Conservation (phyloP, 2,797 vertebrate genomes). For the Poecile montanus region DNA sequence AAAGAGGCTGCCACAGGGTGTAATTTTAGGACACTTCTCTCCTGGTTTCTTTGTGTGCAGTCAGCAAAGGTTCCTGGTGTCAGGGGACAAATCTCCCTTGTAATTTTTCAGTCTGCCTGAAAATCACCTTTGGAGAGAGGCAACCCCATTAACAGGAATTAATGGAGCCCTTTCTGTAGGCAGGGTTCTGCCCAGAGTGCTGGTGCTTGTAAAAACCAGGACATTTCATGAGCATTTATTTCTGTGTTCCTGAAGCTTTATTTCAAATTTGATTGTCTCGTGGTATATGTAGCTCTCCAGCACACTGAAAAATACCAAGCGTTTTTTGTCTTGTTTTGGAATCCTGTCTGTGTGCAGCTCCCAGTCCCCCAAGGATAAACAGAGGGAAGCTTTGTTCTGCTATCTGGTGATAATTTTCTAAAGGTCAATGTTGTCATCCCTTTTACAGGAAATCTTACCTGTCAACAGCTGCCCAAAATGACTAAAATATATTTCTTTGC, state of each 20-base stretch:
- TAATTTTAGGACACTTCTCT: conserved; percentile 31
- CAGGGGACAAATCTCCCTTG: conserved; percentile 35
- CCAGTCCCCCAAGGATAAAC: conserved; percentile 33
- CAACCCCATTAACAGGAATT: conserved; percentile 33
- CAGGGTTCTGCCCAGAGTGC: not conserved
- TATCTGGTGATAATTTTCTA: conserved; percentile 61
- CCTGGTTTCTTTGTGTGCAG: not conserved
- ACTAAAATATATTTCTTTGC: conserved; percentile 16
- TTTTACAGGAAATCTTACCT: conserved; percentile 50
- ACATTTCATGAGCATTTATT: not conserved
- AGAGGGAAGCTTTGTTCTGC: conserved; percentile 35
- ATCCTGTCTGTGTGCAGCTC: conserved; percentile 19
- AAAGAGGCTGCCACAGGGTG: not conserved
- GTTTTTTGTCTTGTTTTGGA: conserved; percentile 39
- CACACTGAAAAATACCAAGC: conserved; percentile 3
- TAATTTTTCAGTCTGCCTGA: conserved; percentile 40
- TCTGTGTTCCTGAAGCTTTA: conserved; percentile 8
- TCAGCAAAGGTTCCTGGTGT: conserved; percentile 12
- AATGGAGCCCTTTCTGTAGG: conserved; percentile 29
- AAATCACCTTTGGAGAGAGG: conserved; percentile 33
- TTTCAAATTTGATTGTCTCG: conserved; percentile 11
- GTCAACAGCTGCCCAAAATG: conserved; percentile 23
- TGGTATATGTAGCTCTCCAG: not conserved
- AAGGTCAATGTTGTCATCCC: conserved; percentile 61
- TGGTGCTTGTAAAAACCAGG: not conserved